phyloP scores from a whole-genome alignment of 30 jellyfish, hydroid and myxozoan species.

The Aurelia sp. region DNA sequence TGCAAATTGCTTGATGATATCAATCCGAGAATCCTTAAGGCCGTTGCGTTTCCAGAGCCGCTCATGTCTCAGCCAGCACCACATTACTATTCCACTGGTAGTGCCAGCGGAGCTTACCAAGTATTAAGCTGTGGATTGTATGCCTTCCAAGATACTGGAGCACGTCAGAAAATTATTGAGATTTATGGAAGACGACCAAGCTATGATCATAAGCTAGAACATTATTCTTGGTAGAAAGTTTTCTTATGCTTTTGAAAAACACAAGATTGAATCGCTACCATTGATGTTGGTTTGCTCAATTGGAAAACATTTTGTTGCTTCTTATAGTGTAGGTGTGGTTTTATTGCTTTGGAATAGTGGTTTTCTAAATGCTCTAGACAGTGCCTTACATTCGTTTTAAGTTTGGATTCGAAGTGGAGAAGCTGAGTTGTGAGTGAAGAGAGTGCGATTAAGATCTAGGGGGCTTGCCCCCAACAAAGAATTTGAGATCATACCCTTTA shows the following conservation, averaged over 20 bases:
- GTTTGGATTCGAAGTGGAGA: too few relatives aligned
- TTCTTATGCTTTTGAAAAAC: not conserved
- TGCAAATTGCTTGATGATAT: not conserved
- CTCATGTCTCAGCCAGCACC: slow-evolving; percentile 19
- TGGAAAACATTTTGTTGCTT: too few relatives aligned
- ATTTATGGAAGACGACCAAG: slow-evolving; percentile 19
- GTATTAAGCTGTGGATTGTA: not conserved
- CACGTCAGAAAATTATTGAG: not conserved
- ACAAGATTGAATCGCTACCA: not conserved
- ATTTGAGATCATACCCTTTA: too few relatives aligned
- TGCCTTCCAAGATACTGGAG: slow-evolving; percentile 25
- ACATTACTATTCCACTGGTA: not conserved
- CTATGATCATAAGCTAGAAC: not conserved
- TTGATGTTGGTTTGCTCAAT: too few relatives aligned
- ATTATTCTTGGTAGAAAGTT: not conserved
- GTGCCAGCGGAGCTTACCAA: slow-evolving; percentile 1
- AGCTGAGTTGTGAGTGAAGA: too few relatives aligned
- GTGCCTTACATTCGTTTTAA: too few relatives aligned
- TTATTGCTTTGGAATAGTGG: too few relatives aligned
- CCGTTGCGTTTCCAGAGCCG: slow-evolving; percentile 16
- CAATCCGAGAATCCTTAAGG: slow-evolving; percentile 9
- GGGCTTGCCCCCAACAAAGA: too few relatives aligned
- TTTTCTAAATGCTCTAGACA: too few relatives aligned
- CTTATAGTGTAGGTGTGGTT: too few relatives aligned
- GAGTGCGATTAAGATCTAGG: too few relatives aligned